Percentiles rank a stretch among this genome's conserved stretches.
phyloP scores from a whole-genome alignment of 2,113 vertebrate species.

The Oryzias melastigma region DNA sequence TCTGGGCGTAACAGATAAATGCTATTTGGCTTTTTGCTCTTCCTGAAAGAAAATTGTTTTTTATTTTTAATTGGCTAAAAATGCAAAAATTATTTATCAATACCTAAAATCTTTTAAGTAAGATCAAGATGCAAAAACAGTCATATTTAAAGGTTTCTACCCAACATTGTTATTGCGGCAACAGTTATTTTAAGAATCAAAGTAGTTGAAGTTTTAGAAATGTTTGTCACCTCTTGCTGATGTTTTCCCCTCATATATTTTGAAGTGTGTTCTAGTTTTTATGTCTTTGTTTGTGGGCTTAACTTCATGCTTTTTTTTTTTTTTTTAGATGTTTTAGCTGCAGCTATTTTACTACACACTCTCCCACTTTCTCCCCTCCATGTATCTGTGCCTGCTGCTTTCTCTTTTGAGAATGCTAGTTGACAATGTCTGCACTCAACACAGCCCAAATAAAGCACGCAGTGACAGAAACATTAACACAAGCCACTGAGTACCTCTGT shows the following conservation, averaged over 20 bases:
- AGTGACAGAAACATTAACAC: conserved; percentile 70
- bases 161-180: conserved; percentile 5
- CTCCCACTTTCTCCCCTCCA: not conserved
- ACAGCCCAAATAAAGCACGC: conserved; percentile 56
- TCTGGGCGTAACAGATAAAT: too few species aligned
- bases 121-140: not conserved
- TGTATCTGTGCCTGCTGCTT: conserved; percentile 33
- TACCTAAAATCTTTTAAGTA: too few species aligned
- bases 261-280: conserved; percentile 10
- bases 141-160: not conserved
- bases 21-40: too few species aligned
- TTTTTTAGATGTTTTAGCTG: conserved; percentile 11
- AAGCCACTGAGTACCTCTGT: conserved; percentile 59
- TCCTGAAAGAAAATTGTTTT: too few species aligned
- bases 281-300: conserved; percentile 23
- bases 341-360: conserved; percentile 6
- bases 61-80: too few species aligned
- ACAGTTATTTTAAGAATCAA: conserved; percentile 27
- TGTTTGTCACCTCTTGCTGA: not conserved
- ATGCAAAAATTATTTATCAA: too few species aligned
- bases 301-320: conserved; percentile 14
- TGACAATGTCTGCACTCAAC: conserved; percentile 61
- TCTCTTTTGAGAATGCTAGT: conserved; percentile 24
- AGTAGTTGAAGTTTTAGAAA: conserved; percentile 11
- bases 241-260: conserved; percentile 5